Evolutionary conservation across 2,113 vertebrate species (phyloP), one percentile per base, ranked within the genome.

Genomic region (Tychaedon coryphoeus): DNA sequence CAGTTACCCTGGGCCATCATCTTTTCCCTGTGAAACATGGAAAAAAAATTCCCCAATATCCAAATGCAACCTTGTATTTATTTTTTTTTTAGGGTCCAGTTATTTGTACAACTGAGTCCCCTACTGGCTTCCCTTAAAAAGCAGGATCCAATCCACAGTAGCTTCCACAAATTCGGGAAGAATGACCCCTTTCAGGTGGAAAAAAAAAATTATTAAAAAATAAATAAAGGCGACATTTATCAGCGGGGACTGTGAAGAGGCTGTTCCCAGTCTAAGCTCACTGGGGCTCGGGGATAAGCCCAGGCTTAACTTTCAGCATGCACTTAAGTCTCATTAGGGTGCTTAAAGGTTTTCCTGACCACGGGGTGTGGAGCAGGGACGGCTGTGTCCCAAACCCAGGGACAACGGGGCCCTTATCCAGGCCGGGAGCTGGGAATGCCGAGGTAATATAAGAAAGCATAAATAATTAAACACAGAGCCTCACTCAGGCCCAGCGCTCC

Each of bases 271-370:
- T 7, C 92, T 51, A 8, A 86, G 88, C 93, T 93, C 48, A 1
- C 7, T 17, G 93, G 96, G 61, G 76, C 89, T 81, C 9, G 16
- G 57, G 92, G 92, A 89, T 50, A 83, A 90, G 92, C 71, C 90
- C 51, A 77, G 43, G 94, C 90, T 96, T 96, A 94, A 96, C 95
- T 93, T 95, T 77, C 94, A 95, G 95, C 81, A 23, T 92, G 95
- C 93, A 96, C 94, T 97, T 96, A 95, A 95, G 77, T 94, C 95
- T 95, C 85, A 95, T 94, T 96, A 96, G 93, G 88, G 87, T 38
- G 91, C 91, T 94, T 95, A 95, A 95, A 95, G 84, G 45, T 64
- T 95, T 96, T 91, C 95, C 93, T 95, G 94, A 69, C 84, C 93
- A 65, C 28, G 77, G 94, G 93, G 86, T 6, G 93, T 60, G 89